Percentiles rank a stretch among this genome's conserved stretches.
These are phyloP conservation scores for Acanthococcus lagerstroemiae DNA, from an alignment of 2,888 invertebrate species.

Conservation along the genomic window DNA sequence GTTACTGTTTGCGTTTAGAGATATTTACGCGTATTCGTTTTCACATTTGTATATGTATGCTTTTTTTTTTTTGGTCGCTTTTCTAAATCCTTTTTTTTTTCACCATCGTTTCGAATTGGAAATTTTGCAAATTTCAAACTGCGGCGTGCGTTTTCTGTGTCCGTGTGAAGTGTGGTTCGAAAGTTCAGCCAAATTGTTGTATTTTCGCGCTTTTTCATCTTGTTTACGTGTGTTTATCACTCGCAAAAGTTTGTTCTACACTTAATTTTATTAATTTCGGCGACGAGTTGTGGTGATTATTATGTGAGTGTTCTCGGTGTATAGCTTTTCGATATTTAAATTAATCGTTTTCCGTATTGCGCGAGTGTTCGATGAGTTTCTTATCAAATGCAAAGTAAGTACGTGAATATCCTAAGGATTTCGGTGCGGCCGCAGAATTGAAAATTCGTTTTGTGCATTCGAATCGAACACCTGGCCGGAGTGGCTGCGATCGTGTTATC, in stretches of 20 bases:
- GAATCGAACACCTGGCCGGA: neutral
- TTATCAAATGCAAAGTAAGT: slow-evolving; percentile 18
- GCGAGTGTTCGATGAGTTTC: neutral
- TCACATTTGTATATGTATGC: neutral
- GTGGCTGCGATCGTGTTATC: too few species aligned
- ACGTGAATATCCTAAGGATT: neutral
- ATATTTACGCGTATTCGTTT: slow-evolving; percentile 18
- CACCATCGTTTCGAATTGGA: neutral
- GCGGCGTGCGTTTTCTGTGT: neutral
- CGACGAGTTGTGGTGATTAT: neutral
- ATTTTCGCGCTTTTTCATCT: slow-evolving; percentile 19
- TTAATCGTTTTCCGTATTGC: neutral
- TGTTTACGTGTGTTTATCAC: slow-evolving; percentile 13
- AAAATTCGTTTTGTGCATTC: neutral
- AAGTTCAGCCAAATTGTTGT: neutral
- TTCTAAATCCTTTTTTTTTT: neutral
- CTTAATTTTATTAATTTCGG: neutral
- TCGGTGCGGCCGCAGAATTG: too few species aligned
- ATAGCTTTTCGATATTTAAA: neutral
- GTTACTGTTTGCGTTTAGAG: slow-evolving; percentile 28
- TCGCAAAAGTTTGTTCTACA: neutral
- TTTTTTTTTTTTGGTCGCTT: slow-evolving; percentile 10
- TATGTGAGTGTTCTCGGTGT: neutral
- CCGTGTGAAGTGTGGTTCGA: neutral
- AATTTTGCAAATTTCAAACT: slow-evolving; percentile 5